Conservation (phyloP, 2,888 invertebrate species). For the Lumbricus terrestris region DNA sequence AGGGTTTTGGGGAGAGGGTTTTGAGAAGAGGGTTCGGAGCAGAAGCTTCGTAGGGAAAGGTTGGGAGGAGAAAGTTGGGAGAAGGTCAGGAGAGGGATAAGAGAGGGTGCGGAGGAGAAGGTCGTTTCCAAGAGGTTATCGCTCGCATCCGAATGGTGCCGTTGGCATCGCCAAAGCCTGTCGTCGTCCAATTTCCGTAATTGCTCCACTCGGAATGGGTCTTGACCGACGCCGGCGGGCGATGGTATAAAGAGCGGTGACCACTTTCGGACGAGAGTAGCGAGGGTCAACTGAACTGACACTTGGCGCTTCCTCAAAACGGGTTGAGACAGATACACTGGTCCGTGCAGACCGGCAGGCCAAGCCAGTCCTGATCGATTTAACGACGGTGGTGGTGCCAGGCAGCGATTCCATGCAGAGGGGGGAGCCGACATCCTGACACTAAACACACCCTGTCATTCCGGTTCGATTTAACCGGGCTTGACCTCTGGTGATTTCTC, state of each 20-base stretch:
- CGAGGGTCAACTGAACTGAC: neutral
- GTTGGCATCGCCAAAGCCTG: neutral
- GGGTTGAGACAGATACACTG: neutral
- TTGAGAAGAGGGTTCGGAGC: too few relatives aligned
- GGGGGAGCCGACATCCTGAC: neutral
- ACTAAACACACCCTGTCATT: neutral
- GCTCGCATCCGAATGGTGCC: neutral
- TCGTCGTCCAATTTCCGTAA: neutral
- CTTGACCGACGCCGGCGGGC: neutral
- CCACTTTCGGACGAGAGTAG: neutral
- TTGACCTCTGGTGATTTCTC: neutral
- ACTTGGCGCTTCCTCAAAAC: neutral
- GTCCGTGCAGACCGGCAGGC: neutral
- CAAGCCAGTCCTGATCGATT: neutral
- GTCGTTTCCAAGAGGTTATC: neutral
- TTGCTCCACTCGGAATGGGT: neutral
- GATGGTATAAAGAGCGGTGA: too few relatives aligned
- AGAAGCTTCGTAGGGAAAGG: too few relatives aligned
- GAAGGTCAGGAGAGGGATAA: too few relatives aligned
- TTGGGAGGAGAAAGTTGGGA: too few relatives aligned
- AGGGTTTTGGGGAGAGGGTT: too few relatives aligned
- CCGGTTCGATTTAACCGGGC: neutral
- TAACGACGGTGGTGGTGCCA: neutral
- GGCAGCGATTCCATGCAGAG: neutral
- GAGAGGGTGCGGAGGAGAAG: neutral